Percentiles rank a stretch among this genome's conserved stretches.
Conservation (phyloP, 2,888 invertebrate genomes). For the Ochropleura leucogaster region DNA sequence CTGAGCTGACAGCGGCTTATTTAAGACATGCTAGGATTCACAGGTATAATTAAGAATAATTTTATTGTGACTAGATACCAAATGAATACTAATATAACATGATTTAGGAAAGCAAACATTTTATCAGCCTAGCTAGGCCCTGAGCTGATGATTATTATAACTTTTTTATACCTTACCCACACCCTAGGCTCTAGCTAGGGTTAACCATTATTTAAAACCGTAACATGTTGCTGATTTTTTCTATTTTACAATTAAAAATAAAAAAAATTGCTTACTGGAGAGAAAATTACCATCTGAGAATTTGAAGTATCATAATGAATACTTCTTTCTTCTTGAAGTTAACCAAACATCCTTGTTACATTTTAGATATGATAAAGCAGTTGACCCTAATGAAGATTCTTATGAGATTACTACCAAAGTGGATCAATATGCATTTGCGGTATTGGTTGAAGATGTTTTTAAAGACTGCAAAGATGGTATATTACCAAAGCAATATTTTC, state of each 20-base stretch:
- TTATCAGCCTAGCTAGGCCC: neutral
- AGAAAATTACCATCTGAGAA: neutral
- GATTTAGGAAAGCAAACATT: neutral
- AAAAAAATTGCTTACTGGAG: neutral
- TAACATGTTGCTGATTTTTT: neutral
- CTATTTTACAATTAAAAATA: no score
- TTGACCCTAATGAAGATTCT: constrained; percentile 93
- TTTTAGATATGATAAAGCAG: constrained; percentile 92
- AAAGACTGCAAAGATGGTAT: constrained; percentile 91
- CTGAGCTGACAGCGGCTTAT: constrained; percentile 92
- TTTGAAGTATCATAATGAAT: neutral
- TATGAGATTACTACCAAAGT: constrained; percentile 91
- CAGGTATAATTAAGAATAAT: constrained; percentile 75
- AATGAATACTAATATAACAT: neutral
- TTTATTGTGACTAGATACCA: neutral
- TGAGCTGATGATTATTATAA: no score
- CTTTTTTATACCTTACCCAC: no score
- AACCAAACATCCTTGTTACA: constrained; percentile 8
- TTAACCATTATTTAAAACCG: neutral
- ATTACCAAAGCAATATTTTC: constrained; percentile 15
- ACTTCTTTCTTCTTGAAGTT: neutral
- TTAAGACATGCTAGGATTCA: constrained; percentile 92
- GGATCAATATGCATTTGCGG: constrained; percentile 95
- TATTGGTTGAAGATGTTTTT: constrained; percentile 94
- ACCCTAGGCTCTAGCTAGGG: no score